phyloP scores from a whole-genome alignment of 2,113 vertebrate species.

The Formicarius rufipectus region DNA sequence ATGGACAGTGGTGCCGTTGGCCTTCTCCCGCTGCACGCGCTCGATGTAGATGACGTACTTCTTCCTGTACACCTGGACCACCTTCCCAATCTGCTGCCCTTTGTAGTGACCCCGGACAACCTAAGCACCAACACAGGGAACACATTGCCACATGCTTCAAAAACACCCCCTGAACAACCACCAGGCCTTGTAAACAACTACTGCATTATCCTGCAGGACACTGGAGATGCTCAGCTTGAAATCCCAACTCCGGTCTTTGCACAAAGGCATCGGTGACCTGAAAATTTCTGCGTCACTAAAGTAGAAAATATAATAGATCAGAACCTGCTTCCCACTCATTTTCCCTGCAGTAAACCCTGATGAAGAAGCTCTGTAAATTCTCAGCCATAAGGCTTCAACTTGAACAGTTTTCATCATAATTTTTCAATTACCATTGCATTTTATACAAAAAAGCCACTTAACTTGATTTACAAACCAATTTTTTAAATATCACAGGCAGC shows the following conservation, averaged over 20 bases:
- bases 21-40: slow-evolving; percentile 91
- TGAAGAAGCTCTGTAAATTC: neutral
- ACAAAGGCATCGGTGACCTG: accelerated
- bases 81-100: slow-evolving; percentile 94
- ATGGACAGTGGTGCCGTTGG: slow-evolving; percentile 91
- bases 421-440: neutral
- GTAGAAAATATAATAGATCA: accelerated
- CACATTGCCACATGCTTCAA: neutral
- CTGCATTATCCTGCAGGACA: neutral
- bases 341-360: neutral
- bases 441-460: neutral
- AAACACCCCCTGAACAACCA: neutral
- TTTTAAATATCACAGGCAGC: neutral
- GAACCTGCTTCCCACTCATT: accelerated
- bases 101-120: slow-evolving; percentile 94
- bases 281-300: neutral
- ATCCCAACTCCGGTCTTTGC: neutral
- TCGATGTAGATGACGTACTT: slow-evolving; percentile 95
- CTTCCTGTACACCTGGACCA: slow-evolving; percentile 94
- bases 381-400: neutral
- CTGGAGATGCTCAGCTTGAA: neutral
- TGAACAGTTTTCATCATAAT: neutral
- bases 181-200: accelerated
- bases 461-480: neutral
- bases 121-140: slow-evolving; percentile 44